Conservation (phyloP, 2,888 invertebrate genomes). For the Epinotia bilunana region DNA sequence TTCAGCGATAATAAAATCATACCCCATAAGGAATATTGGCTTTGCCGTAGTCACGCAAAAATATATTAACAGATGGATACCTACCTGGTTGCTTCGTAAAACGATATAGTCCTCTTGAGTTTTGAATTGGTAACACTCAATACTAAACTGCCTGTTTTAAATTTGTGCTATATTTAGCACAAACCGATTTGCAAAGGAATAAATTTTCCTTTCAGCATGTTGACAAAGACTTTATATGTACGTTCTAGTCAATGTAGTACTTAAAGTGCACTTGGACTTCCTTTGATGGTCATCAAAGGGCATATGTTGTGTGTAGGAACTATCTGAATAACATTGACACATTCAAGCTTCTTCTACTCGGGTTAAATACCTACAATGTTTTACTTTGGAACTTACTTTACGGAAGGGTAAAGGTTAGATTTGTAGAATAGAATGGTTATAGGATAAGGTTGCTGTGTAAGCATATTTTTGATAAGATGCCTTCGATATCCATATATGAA, state of each 20-base stretch:
- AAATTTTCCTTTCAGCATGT: not conserved
- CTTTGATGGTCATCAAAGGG: conserved; percentile 31
- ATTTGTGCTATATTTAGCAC: not conserved
- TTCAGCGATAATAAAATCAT: too few relatives aligned
- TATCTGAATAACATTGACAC: not conserved
- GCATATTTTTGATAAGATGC: too few relatives aligned
- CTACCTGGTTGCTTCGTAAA: too few relatives aligned
- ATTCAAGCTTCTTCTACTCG: not conserved
- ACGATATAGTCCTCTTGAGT: too few relatives aligned
- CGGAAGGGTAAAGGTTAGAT: not conserved
- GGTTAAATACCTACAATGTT: conserved; percentile 1
- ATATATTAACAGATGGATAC: too few relatives aligned
- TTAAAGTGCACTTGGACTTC: conserved; percentile 15
- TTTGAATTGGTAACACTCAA: too few relatives aligned
- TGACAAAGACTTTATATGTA: not conserved
- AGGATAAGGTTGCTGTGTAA: not conserved
- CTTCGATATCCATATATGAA: too few relatives aligned
- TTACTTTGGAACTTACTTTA: not conserved
- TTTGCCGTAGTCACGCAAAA: too few relatives aligned
- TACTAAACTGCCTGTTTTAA: too few relatives aligned
- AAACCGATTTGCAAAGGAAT: not conserved
- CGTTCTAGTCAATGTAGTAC: not conserved
- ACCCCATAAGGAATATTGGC: too few relatives aligned
- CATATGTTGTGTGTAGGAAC: conserved; percentile 27
- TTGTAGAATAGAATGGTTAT: not conserved